Evolutionary conservation across 2,888 invertebrate genomes (phyloP).

Genomic region (Seira musarum): DNA sequence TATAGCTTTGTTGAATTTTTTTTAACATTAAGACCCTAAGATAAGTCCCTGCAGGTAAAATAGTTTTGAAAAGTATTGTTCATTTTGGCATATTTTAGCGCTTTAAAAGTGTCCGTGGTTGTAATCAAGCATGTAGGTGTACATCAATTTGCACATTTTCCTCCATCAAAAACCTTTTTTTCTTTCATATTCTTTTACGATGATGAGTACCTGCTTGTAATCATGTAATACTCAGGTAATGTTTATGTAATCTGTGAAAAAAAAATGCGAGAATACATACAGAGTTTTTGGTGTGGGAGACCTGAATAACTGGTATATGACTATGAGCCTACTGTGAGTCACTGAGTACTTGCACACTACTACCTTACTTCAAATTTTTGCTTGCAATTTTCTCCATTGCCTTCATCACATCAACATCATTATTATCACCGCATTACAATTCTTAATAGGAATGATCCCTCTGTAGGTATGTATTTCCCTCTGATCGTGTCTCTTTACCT

Average conservation of each 20-base stretch:
- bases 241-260: too few relatives aligned
- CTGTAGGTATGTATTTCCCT: too few relatives aligned
- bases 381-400: constrained; percentile 19
- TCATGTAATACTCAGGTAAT: constrained; percentile 59
- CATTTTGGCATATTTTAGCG: too few relatives aligned
- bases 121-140: constrained; percentile 27
- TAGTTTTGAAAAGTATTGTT: too few relatives aligned
- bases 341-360: too few relatives aligned
- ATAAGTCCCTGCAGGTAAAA: too few relatives aligned
- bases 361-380: not conserved
- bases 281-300: constrained; percentile 40
- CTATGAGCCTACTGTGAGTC: not conserved
- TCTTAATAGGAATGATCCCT: too few relatives aligned
- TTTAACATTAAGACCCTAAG: too few relatives aligned
- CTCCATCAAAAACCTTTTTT: not conserved
- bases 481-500: too few relatives aligned
- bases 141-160: constrained; percentile 40
- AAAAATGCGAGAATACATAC: too few relatives aligned
- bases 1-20: too few relatives aligned
- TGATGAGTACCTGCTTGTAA: constrained; percentile 40
- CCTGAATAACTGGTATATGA: constrained; percentile 57
- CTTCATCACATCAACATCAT: constrained; percentile 33
- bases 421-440: constrained; percentile 30
- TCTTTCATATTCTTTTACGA: constrained; percentile 5
- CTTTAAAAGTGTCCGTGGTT: too few relatives aligned